These are phyloP conservation scores for Sceloporus undulatus DNA, from an alignment of 2,113 vertebrate species.

Conservation along the genomic window DNA sequence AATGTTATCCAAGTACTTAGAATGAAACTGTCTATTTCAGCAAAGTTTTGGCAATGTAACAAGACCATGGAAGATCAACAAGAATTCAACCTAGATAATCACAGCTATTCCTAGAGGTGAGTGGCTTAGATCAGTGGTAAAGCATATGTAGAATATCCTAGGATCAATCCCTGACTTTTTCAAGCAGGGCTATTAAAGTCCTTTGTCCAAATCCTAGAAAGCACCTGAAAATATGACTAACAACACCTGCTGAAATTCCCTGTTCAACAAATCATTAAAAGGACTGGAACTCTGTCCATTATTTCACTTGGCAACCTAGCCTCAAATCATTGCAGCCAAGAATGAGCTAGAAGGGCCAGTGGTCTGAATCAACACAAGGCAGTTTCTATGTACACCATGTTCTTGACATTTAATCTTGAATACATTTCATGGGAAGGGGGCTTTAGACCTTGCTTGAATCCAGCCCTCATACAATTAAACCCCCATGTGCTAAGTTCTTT, in stretches of 20 bases:
- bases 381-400: background rate
- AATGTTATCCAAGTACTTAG: background rate
- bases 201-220: background rate
- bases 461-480: background rate
- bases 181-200: background rate
- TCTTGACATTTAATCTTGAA: background rate
- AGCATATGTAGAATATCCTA: background rate
- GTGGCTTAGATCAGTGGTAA: background rate
- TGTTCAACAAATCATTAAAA: no score
- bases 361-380: background rate
- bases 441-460: background rate
- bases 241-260: no score
- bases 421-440: background rate
- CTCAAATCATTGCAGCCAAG: background rate
- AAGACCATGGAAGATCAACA: no score
- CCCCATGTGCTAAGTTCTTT: background rate
- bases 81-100: background rate
- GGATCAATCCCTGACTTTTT: background rate
- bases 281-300: no score
- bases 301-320: no score
- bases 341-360: background rate
- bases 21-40: no score
- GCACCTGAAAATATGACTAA: background rate
- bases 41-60: background rate
- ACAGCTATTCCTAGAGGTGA: background rate